phyloP scores from a whole-genome alignment of 1,140 invertebrate species.

The Brachionus calyciflorus region DNA sequence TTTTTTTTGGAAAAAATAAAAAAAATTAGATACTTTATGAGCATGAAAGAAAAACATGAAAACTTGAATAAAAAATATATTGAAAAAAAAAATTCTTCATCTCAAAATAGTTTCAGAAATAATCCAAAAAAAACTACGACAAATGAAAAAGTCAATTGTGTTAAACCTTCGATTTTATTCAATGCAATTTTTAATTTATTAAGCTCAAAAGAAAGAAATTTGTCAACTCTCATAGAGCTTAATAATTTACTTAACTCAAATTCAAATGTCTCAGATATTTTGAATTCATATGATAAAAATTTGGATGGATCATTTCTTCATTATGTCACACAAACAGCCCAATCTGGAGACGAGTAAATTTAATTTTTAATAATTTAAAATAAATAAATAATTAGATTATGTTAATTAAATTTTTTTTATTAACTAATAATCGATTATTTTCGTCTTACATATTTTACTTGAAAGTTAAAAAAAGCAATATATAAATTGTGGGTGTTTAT shows the following conservation, averaged over 20 bases:
- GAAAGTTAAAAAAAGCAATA: too few species aligned
- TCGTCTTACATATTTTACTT: too few species aligned
- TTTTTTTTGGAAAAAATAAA: too few species aligned
- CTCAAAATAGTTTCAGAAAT: too few species aligned
- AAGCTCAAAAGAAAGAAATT: neutral
- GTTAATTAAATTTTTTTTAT: too few species aligned
- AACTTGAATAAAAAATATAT: neutral
- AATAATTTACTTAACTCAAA: neutral
- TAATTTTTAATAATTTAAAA: neutral
- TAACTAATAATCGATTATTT: too few species aligned
- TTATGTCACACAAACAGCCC: neutral
- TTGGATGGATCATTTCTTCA: constrained; percentile 2
- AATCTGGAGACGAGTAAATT: constrained; percentile 9
- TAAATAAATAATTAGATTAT: too few species aligned
- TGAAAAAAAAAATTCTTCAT: neutral
- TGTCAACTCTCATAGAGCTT: neutral
- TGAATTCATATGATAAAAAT: neutral
- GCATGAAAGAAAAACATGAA: too few species aligned
- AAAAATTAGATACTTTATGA: too few species aligned
- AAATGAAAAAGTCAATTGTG: too few species aligned
- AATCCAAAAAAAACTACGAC: too few species aligned
- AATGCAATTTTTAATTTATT: constrained; percentile 15
- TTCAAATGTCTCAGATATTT: neutral
- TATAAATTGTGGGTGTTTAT: too few species aligned
- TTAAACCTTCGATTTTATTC: neutral